Conservation (phyloP, 2,888 invertebrate genomes). For the Hemithea aestivaria region DNA sequence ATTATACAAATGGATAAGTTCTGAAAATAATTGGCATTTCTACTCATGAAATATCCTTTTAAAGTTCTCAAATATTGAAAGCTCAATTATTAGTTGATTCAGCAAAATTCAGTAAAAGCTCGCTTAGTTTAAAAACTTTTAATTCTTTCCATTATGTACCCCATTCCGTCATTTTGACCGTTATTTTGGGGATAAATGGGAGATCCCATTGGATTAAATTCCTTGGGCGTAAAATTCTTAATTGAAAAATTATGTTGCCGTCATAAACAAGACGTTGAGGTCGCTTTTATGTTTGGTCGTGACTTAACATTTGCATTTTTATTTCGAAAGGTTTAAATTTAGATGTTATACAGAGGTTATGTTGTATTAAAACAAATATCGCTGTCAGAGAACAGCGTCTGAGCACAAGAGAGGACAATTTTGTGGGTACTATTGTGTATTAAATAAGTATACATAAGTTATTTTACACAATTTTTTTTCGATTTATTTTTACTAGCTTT, state of each 20-base stretch:
- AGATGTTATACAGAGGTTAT: too few relatives aligned
- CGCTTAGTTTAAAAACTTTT: slow-evolving; percentile 29
- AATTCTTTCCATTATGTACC: slow-evolving; percentile 29
- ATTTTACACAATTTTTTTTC: too few relatives aligned
- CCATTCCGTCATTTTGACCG: slow-evolving; percentile 25
- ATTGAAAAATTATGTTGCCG: slow-evolving; percentile 16
- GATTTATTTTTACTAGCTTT: too few relatives aligned
- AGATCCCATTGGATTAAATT: slow-evolving; percentile 18
- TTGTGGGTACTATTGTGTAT: too few relatives aligned
- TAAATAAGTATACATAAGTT: too few relatives aligned
- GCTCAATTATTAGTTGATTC: slow-evolving; percentile 24
- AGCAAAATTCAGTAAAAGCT: slow-evolving; percentile 20
- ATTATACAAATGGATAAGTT: too few relatives aligned
- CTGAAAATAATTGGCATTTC: too few relatives aligned
- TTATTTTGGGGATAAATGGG: slow-evolving; percentile 21
- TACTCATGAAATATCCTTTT: not conserved
- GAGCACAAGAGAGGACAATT: too few relatives aligned
- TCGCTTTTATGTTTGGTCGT: not conserved
- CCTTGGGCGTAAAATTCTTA: slow-evolving; percentile 16
- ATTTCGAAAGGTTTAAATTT: too few relatives aligned
- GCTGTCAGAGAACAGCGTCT: too few relatives aligned
- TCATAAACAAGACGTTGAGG: slow-evolving; percentile 14
- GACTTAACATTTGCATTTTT: too few relatives aligned
- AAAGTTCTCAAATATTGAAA: slow-evolving; percentile 9
- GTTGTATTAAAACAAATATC: too few relatives aligned